These are phyloP conservation scores for Pluvialis apricaria DNA, from an alignment of 2,113 vertebrate genomes.

Conservation along the genomic window DNA sequence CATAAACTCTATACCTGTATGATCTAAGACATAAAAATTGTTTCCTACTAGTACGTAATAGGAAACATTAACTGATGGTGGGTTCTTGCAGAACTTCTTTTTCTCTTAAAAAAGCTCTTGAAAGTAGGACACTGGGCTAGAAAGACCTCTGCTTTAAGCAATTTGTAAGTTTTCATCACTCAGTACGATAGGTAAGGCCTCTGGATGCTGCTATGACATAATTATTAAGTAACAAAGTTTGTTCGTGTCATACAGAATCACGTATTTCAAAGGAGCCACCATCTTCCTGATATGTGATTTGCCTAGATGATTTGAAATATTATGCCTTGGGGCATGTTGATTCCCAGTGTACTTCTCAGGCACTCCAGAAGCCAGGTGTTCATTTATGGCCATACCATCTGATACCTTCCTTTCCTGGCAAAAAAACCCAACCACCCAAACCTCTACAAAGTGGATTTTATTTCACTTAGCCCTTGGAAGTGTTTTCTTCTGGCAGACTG, in stretches of 20 bases:
- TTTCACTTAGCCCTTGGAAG: neutral
- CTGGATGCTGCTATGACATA: neutral
- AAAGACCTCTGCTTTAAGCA: neutral
- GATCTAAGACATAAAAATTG: neutral
- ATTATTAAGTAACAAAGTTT: neutral
- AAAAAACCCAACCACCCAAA: neutral
- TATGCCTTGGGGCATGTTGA: neutral
- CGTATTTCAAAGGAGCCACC: neutral
- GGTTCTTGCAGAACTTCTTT: neutral
- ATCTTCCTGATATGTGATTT: neutral
- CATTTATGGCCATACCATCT: neutral
- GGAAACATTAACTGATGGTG: neutral
- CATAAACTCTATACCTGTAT: neutral
- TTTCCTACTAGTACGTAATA: neutral
- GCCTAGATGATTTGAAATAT: neutral
- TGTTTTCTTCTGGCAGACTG: neutral
- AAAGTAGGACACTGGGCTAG: neutral
- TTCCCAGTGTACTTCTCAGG: neutral
- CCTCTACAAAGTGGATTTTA: neutral
- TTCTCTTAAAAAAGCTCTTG: neutral
- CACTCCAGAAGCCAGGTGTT: neutral
- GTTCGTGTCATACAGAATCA: neutral
- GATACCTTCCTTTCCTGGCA: neutral
- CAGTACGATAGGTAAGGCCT: neutral
- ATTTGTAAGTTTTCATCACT: neutral